phyloP scores from a whole-genome alignment of 2,113 vertebrate genomes.

The Xiphorhynchus elegans region DNA sequence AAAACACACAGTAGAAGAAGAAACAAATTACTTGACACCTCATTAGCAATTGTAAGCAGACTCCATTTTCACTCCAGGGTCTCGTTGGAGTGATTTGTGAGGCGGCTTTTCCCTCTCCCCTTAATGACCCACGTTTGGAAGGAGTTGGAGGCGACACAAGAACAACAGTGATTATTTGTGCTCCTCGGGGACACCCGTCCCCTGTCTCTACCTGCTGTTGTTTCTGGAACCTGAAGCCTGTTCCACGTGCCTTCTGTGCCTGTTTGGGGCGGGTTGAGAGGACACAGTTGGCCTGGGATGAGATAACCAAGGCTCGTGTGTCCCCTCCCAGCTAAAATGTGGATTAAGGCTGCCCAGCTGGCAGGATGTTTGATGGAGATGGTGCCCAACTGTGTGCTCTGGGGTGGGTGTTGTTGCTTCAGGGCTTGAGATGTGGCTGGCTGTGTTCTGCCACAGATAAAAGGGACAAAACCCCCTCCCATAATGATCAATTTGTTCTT shows the following conservation, averaged over 20 bases:
- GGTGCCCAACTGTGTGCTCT: not conserved
- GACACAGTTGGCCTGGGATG: not conserved
- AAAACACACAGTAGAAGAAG: conserved; percentile 43
- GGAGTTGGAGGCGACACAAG: conserved; percentile 64
- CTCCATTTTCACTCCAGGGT: conserved; percentile 45
- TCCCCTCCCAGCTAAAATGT: not conserved
- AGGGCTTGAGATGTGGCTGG: not conserved
- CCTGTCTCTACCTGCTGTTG: conserved; percentile 56
- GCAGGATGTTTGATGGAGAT: not conserved
- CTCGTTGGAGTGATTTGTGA: conserved; percentile 49
- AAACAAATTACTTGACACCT: conserved; percentile 40
- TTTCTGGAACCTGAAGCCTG: conserved; percentile 37
- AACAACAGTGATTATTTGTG: conserved; percentile 65
- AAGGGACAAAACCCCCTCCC: not conserved
- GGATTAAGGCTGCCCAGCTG: not conserved
- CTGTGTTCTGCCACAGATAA: not conserved
- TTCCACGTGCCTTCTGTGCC: not conserved
- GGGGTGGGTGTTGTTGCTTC: not conserved
- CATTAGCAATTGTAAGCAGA: conserved; percentile 46
- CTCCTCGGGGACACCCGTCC: conserved; percentile 35
- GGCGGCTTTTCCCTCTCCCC: conserved; percentile 12
- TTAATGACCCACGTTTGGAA: not conserved
- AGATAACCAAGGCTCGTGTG: not conserved
- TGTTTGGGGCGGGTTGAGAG: not conserved
- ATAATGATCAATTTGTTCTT: not conserved